phyloP scores from a whole-genome alignment of 2,113 vertebrate species.

The Coreoperca whiteheadi region DNA sequence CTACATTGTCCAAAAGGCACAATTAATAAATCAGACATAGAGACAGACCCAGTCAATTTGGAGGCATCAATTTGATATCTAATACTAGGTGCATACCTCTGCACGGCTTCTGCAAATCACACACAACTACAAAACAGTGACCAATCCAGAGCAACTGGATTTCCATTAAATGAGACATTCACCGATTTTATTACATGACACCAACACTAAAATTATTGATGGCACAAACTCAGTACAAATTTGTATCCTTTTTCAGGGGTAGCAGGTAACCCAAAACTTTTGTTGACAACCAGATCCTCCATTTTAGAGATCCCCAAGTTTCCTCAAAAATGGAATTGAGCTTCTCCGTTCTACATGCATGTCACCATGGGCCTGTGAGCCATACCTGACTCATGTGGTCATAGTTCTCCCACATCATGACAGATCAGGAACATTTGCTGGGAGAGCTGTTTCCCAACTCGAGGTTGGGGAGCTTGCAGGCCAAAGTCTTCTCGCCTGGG shows the following conservation, averaged over 20 bases:
- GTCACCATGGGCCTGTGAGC: constrained; percentile 26
- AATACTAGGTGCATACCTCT: constrained; percentile 9
- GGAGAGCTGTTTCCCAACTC: constrained; percentile 32
- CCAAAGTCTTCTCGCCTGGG: constrained; percentile 45
- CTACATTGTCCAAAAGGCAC: constrained; percentile 45
- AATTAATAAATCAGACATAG: constrained; percentile 58
- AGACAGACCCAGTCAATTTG: constrained; percentile 4
- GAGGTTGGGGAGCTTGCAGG: neutral
- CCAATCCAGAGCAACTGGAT: neutral
- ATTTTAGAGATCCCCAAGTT: constrained; percentile 26
- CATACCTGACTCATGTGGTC: constrained; percentile 45
- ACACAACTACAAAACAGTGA: neutral
- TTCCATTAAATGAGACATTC: neutral
- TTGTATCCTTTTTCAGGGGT: neutral
- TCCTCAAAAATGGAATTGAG: constrained; percentile 7
- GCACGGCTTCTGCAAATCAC: constrained; percentile 39
- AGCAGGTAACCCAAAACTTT: constrained; percentile 20
- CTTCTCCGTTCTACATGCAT: neutral
- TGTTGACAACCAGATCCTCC: neutral
- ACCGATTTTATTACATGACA: neutral
- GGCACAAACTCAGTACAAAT: neutral
- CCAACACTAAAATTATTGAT: neutral
- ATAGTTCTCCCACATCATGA: constrained; percentile 37
- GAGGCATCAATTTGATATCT: constrained; percentile 35
- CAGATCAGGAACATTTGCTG: constrained; percentile 47